Evolutionary conservation across 2,797 vertebrate genomes (phyloP), one percentile per base, ranked within the genome.

Genomic region (Muraenolepis orangiensis): DNA sequence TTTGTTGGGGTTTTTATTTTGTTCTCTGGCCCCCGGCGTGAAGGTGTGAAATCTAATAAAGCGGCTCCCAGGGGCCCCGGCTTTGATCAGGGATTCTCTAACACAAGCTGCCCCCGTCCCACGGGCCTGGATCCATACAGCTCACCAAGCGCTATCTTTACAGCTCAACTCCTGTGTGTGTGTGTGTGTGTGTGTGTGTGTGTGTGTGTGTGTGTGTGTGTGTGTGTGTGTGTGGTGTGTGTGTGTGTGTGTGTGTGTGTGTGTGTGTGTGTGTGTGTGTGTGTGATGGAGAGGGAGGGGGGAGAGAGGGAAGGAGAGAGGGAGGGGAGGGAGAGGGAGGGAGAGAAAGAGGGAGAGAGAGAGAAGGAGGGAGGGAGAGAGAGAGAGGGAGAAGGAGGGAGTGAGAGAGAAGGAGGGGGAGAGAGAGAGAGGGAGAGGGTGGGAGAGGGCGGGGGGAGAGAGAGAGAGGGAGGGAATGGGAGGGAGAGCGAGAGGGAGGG

Each of bases 31-130:
- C 91, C 91, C 90, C 84, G 69, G 66, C 83, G 93, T 75, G 89
- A 88, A 85, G 87, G 90, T 92, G 90, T 90, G 92, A 92, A 93
- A 94, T 93, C 90, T 93, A 94, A 94, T 92, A 93, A 94, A 93
- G 91, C 85, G 82, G 74, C 91, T 90, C 93, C 90, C 90, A 89
- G 87, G 88, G 90, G 89, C 87, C 36, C 84, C 18, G 77, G 81
- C 93, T 94, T 94, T 94, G 93, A 93, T 93, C 92, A 87, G 84
- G 80, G 88, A 91, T 91, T 89, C 91, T 93, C 91, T 90, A 93
- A 93, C n/a, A 93, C 91, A 93, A 91, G 90, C 89, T 88, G 86
- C 46, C 46, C 82, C 72, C 83, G 89, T 92, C 92, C 91, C 92
- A 88, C 86, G 91, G 90, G 80, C 86, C 85, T 68, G 76, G 87